Evolutionary conservation across 2,113 vertebrate genomes (phyloP).

Genomic region (Mus musculus): GRCm39 chr2:159234001-159234500

Average conservation of each 20-base stretch:
- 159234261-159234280: neutral
- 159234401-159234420: conserved; percentile 10
- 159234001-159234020: neutral
- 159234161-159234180: neutral
- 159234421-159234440: neutral
- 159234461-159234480: neutral
- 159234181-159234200: neutral
- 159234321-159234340: neutral
- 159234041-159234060: neutral
- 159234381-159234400: conserved; percentile 34
- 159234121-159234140: neutral
- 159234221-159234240: neutral
- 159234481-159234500: neutral
- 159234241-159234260: conserved; percentile 35
- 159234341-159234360: neutral
- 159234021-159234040: neutral
- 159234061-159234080: conserved; percentile 8
- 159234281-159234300: neutral
- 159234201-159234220: neutral
- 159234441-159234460: neutral
- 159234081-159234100: neutral
- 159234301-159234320: conserved; percentile 27
- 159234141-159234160: neutral
- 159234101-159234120: neutral
- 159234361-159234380: neutral